A percentile compares a stretch with the other conserved stretches of the same genome.
phyloP scores from a whole-genome alignment of 2,797 vertebrate genomes.

The Sarcoramphus papa region DNA sequence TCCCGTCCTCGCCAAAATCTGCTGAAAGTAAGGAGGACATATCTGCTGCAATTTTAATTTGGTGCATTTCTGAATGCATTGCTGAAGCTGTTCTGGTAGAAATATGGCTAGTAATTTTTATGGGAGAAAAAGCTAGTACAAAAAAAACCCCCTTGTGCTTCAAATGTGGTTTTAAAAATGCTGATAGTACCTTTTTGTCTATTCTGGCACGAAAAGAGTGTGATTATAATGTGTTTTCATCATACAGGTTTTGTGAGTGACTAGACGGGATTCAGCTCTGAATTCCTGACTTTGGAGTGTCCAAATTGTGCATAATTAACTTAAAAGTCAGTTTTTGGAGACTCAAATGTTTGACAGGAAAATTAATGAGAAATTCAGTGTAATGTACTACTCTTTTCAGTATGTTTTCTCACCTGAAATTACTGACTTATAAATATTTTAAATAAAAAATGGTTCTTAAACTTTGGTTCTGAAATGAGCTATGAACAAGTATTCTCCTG shows the following conservation, averaged over 20 bases:
- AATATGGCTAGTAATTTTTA: neutral
- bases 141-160: neutral
- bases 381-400: neutral
- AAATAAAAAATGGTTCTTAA: neutral
- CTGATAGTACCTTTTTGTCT: neutral
- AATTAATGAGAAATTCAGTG: neutral
- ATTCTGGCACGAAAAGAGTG: neutral
- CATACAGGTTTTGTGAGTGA: neutral
- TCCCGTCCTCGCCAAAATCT: neutral
- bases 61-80: neutral
- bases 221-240: neutral
- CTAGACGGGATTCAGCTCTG: neutral
- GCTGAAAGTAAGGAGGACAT: neutral
- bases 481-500: neutral
- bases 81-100: neutral
- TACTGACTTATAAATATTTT: neutral
- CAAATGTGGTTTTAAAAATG: neutral
- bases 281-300: conserved; percentile 1
- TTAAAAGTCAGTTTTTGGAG: conserved; percentile 14
- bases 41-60: neutral
- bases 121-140: neutral
- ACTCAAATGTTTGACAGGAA: neutral
- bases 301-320: conserved; percentile 22
- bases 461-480: neutral
- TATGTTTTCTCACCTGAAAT: conserved; percentile 10